Percentiles rank a stretch among this genome's conserved stretches.
phyloP scores from a whole-genome alignment of 2,797 vertebrate species.

The Kryptopterus vitreolus region DNA sequence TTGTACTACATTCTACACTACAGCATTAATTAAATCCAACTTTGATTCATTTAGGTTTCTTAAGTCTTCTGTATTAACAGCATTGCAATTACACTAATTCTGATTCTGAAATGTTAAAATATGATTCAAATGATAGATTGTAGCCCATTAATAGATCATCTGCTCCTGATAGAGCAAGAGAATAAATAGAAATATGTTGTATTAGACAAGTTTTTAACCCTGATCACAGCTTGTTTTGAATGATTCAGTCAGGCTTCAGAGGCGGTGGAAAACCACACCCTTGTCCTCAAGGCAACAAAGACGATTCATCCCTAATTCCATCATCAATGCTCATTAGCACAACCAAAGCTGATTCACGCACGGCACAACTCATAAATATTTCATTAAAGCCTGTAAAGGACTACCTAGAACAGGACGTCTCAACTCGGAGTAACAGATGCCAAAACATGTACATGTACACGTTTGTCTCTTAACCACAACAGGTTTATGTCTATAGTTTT shows the following conservation, averaged over 20 bases:
- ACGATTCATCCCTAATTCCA: conserved; percentile 1
- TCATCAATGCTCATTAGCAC: conserved; percentile 8
- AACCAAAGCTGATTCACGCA: conserved; percentile 4
- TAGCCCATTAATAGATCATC: not conserved
- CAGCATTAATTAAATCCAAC: not conserved
- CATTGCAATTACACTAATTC: not conserved
- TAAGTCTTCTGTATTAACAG: not conserved
- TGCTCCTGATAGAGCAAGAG: not conserved
- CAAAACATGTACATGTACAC: not conserved
- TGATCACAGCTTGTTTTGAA: not conserved
- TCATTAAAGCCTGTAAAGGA: not conserved
- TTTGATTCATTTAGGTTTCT: not conserved
- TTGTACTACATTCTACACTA: not conserved
- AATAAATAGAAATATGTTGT: not conserved
- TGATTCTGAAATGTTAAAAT: not conserved
- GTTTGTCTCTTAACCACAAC: not conserved
- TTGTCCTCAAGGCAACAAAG: not conserved
- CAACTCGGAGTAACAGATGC: not conserved
- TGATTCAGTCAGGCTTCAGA: not conserved
- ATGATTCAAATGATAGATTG: not conserved
- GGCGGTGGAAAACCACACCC: not conserved
- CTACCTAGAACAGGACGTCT: not conserved
- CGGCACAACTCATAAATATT: not conserved
- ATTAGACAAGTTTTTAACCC: not conserved
- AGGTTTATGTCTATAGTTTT: not conserved